A percentile compares a stretch with the other conserved stretches of the same genome.
phyloP scores from a whole-genome alignment of 2,113 vertebrate genomes.

The Python bivittatus region DNA sequence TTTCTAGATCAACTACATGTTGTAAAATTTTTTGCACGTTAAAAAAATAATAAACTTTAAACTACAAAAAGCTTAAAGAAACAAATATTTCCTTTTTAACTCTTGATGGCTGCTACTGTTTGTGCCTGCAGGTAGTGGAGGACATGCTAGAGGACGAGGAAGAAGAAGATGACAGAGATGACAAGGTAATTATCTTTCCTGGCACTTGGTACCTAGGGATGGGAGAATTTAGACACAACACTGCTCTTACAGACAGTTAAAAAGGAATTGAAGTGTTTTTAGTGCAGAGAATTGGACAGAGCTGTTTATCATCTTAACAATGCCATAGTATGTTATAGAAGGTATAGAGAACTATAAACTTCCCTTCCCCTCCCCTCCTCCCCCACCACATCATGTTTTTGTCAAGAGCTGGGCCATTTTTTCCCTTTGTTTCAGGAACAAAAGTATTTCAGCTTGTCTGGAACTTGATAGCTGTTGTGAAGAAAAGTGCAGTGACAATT shows the following conservation, averaged over 20 bases:
- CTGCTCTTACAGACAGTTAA: conserved; percentile 83
- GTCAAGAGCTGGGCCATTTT: conserved; percentile 72
- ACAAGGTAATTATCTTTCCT: conserved; percentile 98
- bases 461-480: conserved; percentile 75
- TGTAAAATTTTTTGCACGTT: conserved; percentile 59
- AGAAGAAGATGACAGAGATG: conserved; percentile 98
- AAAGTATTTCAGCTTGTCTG: conserved; percentile 76
- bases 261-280: conserved; percentile 79
- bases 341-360: conserved; percentile 73
- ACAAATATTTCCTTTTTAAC: conserved; percentile 72
- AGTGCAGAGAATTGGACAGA: conserved; percentile 83
- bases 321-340: conserved; percentile 67
- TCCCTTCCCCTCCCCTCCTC: background rate
- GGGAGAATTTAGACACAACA: conserved; percentile 80
- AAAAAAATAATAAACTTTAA: conserved; percentile 71
- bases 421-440: conserved; percentile 64
- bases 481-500: conserved; percentile 74
- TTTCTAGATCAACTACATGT: conserved; percentile 50
- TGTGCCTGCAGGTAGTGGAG: conserved; percentile 91
- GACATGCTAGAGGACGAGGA: conserved; percentile 97
- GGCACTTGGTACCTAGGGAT: conserved; percentile 78
- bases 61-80: conserved; percentile 68
- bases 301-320: conserved; percentile 85
- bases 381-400: conserved; percentile 40
- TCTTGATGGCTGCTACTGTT: conserved; percentile 73